phyloP scores from a whole-genome alignment of 1,140 invertebrate species.

The Druon quercuslanigerum region DNA sequence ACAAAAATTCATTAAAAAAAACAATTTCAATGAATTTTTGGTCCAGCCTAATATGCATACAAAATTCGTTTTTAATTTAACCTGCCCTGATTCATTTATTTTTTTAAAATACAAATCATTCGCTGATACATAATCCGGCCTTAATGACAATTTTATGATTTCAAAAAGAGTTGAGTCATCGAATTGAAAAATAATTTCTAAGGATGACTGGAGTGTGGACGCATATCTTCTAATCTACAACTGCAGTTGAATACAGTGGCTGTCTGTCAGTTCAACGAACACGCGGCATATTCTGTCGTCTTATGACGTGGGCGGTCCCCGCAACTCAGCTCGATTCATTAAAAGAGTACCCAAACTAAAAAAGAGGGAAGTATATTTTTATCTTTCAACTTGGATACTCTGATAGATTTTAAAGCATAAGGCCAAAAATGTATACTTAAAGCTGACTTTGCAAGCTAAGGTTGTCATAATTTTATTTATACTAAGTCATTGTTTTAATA shows the following conservation, averaged over 20 bases:
- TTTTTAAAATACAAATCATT: too few species aligned
- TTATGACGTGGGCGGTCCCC: conserved; percentile 63
- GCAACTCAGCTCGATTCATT: conserved; percentile 52
- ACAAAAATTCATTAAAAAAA: too few species aligned
- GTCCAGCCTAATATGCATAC: too few species aligned
- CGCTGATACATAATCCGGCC: background rate
- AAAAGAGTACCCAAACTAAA: conserved; percentile 56
- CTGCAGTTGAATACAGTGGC: conserved; percentile 38
- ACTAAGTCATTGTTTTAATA: too few species aligned
- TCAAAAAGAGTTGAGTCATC: background rate
- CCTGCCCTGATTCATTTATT: background rate
- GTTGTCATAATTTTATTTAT: background rate
- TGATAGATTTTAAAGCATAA: conserved; percentile 51
- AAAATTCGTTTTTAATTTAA: background rate
- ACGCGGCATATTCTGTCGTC: conserved; percentile 19
- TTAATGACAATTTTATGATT: conserved; percentile 7
- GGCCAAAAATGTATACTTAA: background rate
- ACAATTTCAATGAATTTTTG: too few species aligned
- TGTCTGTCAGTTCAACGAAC: conserved; percentile 3
- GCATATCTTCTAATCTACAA: conserved; percentile 29
- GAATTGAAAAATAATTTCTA: conserved; percentile 8
- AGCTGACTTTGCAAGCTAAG: background rate
- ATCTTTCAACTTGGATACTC: conserved; percentile 54
- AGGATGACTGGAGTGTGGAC: conserved; percentile 23
- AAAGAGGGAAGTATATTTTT: conserved; percentile 69